Conservation (phyloP, 2,888 invertebrate genomes). For the Philereme vetulata region DNA sequence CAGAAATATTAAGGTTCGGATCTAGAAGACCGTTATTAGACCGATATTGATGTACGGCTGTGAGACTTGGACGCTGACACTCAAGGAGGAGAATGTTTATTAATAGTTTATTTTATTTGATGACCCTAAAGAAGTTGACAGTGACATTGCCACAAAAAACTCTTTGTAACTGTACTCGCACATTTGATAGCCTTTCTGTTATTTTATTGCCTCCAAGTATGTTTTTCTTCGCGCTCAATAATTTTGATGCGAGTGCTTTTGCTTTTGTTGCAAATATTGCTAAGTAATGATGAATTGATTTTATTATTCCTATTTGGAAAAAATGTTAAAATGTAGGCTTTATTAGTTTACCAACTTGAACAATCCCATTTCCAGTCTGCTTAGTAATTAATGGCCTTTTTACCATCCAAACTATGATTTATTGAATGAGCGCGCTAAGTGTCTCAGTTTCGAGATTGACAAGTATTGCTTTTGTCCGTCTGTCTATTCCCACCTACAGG, state of each 20-base stretch:
- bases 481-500: too few species aligned
- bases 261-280: conserved; percentile 20
- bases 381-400: too few species aligned
- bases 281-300: conserved; percentile 7
- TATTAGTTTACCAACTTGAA: too few species aligned
- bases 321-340: neutral
- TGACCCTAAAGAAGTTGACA: conserved; percentile 11
- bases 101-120: neutral
- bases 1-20: too few species aligned
- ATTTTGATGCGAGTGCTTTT: conserved; percentile 17
- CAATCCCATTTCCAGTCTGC: too few species aligned
- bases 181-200: conserved; percentile 31
- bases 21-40: too few species aligned
- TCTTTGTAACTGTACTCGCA: conserved; percentile 17
- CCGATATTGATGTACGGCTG: too few species aligned
- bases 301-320: neutral
- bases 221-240: conserved; percentile 4
- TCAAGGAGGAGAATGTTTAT: neutral
- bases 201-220: conserved; percentile 19
- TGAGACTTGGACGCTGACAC: too few species aligned
- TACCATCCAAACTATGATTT: too few species aligned
- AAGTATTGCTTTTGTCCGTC: too few species aligned
- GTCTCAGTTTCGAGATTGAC: too few species aligned
- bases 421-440: too few species aligned
- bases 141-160: conserved; percentile 28